These are phyloP conservation scores for Hydrotaea cyrtoneurina DNA, from an alignment of 2,888 invertebrate species.

Conservation along the genomic window DNA sequence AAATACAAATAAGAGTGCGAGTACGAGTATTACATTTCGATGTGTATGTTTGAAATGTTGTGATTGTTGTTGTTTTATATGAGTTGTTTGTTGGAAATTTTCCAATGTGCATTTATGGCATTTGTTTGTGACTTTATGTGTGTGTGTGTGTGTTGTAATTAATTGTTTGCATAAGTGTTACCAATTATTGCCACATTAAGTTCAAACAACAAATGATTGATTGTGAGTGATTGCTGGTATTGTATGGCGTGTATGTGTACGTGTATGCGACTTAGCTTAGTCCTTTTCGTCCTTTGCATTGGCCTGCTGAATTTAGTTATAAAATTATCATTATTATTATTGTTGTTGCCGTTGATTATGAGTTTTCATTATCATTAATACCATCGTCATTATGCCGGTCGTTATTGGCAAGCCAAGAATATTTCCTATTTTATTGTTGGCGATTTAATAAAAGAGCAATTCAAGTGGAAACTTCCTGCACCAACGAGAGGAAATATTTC, in stretches of 20 bases:
- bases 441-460: constrained; percentile 41
- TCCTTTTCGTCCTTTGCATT: constrained; percentile 24
- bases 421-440: not conserved
- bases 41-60: too few species aligned
- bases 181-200: constrained; percentile 64
- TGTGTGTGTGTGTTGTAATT: constrained; percentile 47
- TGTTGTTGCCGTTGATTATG: not conserved
- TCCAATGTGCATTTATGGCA: constrained; percentile 12
- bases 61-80: not conserved
- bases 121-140: not conserved
- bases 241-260: constrained; percentile 26
- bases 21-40: too few species aligned
- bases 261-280: not conserved
- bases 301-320: not conserved
- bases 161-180: constrained; percentile 64
- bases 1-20: not conserved
- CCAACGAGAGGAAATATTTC: not conserved
- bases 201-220: constrained; percentile 56
- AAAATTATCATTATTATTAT: constrained; percentile 8
- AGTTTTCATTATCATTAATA: constrained; percentile 7
- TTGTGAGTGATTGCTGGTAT: constrained; percentile 43
- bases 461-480: constrained; percentile 34
- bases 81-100: not conserved
- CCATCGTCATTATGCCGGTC: too few species aligned
- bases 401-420: not conserved